Base-by-base conservation (phyloP, 2,113 vertebrate species). In the Python bivittatus region DNA sequence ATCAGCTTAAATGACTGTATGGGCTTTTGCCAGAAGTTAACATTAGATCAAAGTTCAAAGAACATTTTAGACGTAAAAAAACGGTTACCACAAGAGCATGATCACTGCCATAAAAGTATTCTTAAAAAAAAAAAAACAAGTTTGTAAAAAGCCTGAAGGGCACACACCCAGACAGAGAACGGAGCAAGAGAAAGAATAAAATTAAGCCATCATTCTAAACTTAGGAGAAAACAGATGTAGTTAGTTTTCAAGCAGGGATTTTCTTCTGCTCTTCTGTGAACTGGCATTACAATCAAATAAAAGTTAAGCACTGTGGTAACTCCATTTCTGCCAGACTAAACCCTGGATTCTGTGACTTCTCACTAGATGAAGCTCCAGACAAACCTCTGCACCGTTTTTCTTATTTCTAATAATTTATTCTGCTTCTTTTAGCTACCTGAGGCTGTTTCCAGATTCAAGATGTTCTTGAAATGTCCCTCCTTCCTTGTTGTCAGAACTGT, bases 51-150 rank as follows among this genome's bases (percentile, higher is more conserved):
- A 33, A 44, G 52, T 58, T 79, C 52, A 91, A 94, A 52, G 90
- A n/a, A 33, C 38, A 90, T 88, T 94, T 44, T 58, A 52, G 90
- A 91, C 72, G 90, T 68, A 93, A 84, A 61, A 94, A 4, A 56
- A 17, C 91, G 92, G 12, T 93, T 92, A 88, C 61, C 57, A 86
- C 10, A 92, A 90, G 6, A 91, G 88, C 15, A 3, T 61, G 15
- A 42, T 68, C 91, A 61, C 23, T 84, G 22, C 60, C 25, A 61
- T 93, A 88, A 91, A 93, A 64, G 17, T 11, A 44, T 88, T 79
- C 6, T 38, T 56, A 64, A 60, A 64, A 64, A 68, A 64, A n/a
- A 72, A 7, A 58, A 58, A 61, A 89, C 61, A n/a, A 29, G 61
- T 68, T n/a, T 79, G 44, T 61, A 60, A 38, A 48, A 84, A 88